Evolutionary conservation across 2,888 invertebrate genomes (phyloP).

Genomic region (Baccha elongata): DNA sequence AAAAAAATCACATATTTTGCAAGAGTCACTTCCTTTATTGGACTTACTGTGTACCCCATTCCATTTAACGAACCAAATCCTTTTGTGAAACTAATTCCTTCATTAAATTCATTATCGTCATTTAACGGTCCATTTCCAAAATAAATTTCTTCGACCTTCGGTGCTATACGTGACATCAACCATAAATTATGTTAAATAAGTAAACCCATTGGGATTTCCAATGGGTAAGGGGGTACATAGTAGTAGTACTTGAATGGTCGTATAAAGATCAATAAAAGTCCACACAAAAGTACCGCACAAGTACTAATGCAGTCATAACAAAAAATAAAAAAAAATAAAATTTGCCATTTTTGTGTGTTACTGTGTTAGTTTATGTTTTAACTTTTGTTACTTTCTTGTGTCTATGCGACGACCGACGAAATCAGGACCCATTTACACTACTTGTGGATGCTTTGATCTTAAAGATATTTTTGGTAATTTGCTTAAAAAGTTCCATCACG

Average conservation of each 20-base stretch:
- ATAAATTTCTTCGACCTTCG: slow-evolving; percentile 55
- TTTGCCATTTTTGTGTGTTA: slow-evolving; percentile 27
- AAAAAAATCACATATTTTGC: too few relatives aligned
- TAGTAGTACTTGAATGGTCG: slow-evolving; percentile 16
- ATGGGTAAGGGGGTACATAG: slow-evolving; percentile 1
- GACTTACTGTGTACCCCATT: too few relatives aligned
- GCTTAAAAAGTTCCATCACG: slow-evolving; percentile 63
- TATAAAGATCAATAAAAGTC: slow-evolving; percentile 41
- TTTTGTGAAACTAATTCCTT: too few relatives aligned
- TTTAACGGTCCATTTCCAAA: slow-evolving; percentile 65
- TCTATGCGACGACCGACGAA: too few relatives aligned
- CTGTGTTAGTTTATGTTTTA: too few relatives aligned
- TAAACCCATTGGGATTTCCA: slow-evolving; percentile 57
- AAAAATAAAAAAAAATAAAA: too few relatives aligned
- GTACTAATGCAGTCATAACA: slow-evolving; percentile 63
- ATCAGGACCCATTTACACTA: slow-evolving; percentile 61
- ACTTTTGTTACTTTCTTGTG: too few relatives aligned
- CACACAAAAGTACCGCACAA: slow-evolving; percentile 41
- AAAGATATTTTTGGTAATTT: slow-evolving; percentile 55
- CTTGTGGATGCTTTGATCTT: slow-evolving; percentile 62
- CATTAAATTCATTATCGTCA: too few relatives aligned
- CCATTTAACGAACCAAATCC: too few relatives aligned
- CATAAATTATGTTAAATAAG: slow-evolving; percentile 70
- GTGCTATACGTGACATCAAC: slow-evolving; percentile 65
- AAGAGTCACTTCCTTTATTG: too few relatives aligned